Conservation (phyloP, 2,113 vertebrate species). For the Oreamnos americanus region DNA sequence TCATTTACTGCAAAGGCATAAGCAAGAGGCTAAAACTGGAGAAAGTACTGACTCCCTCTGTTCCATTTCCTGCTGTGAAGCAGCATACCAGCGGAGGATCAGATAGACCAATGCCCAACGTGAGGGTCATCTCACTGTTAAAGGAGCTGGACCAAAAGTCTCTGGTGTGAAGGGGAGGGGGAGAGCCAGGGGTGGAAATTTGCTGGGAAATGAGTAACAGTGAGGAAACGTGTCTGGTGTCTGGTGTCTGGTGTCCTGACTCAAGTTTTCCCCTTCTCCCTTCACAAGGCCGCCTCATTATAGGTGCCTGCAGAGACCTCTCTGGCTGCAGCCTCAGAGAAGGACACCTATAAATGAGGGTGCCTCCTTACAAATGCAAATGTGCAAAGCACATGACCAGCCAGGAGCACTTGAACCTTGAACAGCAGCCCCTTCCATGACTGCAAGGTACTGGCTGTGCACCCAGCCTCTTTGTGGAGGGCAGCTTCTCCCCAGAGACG, state of each 20-base stretch:
- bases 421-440: neutral
- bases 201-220: neutral
- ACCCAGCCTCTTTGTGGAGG: too few species aligned
- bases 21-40: neutral
- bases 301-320: neutral
- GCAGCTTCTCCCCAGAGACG: rapidly evolving
- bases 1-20: neutral
- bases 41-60: neutral
- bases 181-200: neutral
- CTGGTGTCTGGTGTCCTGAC: neutral
- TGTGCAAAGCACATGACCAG: neutral
- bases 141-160: neutral
- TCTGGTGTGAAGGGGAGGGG: rapidly evolving
- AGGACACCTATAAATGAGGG: too few species aligned
- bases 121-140: rapidly evolving
- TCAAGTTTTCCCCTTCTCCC: neutral
- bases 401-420: neutral
- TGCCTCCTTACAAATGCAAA: neutral
- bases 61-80: neutral
- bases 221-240: rapidly evolving
- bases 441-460: rapidly evolving
- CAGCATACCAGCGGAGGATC: rapidly evolving
- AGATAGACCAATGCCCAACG: neutral
- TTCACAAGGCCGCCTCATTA: neutral
- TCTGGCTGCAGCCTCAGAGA: neutral